Evolutionary conservation across 2,113 vertebrate species (phyloP).

Genomic region (Alligator mississippiensis): DNA sequence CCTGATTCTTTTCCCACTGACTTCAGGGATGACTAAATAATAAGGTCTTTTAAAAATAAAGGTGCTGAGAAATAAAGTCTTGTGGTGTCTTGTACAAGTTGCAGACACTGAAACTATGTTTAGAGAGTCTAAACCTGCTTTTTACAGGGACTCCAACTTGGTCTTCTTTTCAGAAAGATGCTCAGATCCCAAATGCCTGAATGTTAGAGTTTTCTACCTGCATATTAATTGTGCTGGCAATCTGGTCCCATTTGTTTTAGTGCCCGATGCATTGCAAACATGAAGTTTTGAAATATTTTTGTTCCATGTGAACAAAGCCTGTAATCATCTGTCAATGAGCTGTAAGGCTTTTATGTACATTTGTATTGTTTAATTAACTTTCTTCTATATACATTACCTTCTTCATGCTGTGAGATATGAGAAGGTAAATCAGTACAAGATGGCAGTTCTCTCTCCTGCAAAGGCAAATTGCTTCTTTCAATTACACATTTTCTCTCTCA

Average conservation of each 20-base stretch:
- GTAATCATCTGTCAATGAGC: slow-evolving; percentile 7
- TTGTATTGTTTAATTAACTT: slow-evolving; percentile 75
- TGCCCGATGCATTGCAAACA: background rate
- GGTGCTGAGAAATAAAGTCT: background rate
- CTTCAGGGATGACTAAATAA: background rate
- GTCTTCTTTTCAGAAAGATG: background rate
- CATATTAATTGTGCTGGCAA: background rate
- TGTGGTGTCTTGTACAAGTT: background rate
- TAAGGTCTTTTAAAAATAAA: no score
- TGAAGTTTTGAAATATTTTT: slow-evolving; percentile 2
- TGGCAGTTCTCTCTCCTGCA: slow-evolving; percentile 47
- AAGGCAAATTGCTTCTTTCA: slow-evolving; percentile 66
- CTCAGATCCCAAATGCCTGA: background rate
- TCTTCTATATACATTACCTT: slow-evolving; percentile 24
- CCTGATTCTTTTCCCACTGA: background rate
- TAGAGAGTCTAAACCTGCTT: background rate
- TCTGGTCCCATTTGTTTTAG: background rate
- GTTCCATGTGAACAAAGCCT: background rate
- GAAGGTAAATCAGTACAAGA: slow-evolving; percentile 64
- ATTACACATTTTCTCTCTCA: slow-evolving; percentile 11
- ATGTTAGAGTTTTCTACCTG: background rate
- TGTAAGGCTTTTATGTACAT: background rate
- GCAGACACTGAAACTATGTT: background rate
- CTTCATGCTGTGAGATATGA: slow-evolving; percentile 48
- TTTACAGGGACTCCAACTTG: background rate